Conservation (phyloP, 1,140 invertebrate genomes). For the Hestina assimilis region DNA sequence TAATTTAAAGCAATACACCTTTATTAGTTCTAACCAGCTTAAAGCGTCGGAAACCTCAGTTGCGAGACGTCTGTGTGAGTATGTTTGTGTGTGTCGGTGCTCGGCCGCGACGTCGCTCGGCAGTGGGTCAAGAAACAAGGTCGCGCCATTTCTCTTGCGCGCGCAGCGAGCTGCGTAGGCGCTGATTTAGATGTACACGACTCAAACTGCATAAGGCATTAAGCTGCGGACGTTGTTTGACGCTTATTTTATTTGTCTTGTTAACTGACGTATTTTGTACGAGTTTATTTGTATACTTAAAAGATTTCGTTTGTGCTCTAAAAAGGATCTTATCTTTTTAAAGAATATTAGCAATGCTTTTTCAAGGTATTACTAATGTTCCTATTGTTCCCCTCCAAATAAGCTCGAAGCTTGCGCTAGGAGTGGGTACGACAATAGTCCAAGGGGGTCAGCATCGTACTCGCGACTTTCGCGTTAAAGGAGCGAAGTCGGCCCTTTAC, state of each 20-base stretch:
- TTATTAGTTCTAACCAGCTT: neutral
- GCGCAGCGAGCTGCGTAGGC: conserved; percentile 14
- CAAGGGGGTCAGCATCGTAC: no score
- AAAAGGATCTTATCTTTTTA: neutral
- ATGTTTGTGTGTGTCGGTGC: conserved; percentile 34
- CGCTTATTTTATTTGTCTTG: neutral
- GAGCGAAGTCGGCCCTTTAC: no score
- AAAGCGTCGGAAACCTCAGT: conserved; percentile 12
- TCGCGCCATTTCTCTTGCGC: conserved; percentile 58
- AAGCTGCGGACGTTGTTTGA: neutral
- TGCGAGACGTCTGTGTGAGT: neutral
- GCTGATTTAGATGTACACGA: conserved; percentile 9
- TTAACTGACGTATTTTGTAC: neutral
- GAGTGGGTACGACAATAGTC: no score
- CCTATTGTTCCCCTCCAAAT: no score
- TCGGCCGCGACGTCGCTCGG: conserved; percentile 54
- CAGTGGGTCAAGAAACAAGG: conserved; percentile 71
- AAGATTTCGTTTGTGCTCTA: neutral
- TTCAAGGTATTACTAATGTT: no score
- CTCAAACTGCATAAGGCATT: conserved; percentile 13
- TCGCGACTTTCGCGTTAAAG: no score
- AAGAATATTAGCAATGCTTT: no score
- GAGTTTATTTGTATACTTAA: neutral
- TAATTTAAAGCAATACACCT: no score
- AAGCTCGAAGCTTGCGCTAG: no score